These are phyloP conservation scores for Myotis findleyi DNA, from an alignment of 2,797 vertebrate genomes.

Conservation along the genomic window DNA sequence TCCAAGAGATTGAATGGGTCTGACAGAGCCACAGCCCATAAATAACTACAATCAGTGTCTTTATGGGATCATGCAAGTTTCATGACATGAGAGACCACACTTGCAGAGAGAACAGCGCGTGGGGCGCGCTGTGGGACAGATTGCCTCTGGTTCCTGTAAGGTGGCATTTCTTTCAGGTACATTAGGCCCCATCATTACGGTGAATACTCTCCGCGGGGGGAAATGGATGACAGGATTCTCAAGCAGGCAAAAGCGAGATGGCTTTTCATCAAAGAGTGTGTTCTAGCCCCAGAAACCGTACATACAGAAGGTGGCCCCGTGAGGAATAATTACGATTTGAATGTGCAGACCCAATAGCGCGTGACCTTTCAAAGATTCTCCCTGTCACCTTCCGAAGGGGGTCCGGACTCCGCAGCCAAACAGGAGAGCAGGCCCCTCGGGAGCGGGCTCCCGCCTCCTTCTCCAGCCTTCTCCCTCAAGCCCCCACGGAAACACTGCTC, in stretches of 20 bases:
- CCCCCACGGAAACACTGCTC: no score
- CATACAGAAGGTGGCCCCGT: background rate
- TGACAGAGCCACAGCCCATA: constrained; percentile 1
- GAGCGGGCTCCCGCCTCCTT: background rate
- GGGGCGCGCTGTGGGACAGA: constrained; percentile 1
- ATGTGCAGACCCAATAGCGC: background rate
- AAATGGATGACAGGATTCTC: constrained; percentile 20
- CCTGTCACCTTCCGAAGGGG: background rate
- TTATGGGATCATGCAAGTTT: constrained; percentile 49
- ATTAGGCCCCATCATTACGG: constrained; percentile 21
- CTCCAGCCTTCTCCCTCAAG: background rate
- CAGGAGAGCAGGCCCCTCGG: rapidly evolving
- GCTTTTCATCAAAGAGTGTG: background rate
- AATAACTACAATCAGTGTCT: constrained; percentile 68
- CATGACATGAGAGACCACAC: constrained; percentile 50
- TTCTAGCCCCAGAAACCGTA: background rate
- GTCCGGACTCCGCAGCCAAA: background rate
- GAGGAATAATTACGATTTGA: background rate
- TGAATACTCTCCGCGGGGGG: background rate
- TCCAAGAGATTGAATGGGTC: constrained; percentile 32
- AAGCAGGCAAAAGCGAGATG: background rate
- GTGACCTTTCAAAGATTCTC: background rate
- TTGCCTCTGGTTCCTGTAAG: constrained; percentile 38
- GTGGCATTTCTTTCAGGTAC: constrained; percentile 53
- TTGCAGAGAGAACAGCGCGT: constrained; percentile 57